Percentiles rank a stretch among this genome's conserved stretches.
Conservation (phyloP, 2,113 vertebrate genomes). For the Trinectes maculatus region DNA sequence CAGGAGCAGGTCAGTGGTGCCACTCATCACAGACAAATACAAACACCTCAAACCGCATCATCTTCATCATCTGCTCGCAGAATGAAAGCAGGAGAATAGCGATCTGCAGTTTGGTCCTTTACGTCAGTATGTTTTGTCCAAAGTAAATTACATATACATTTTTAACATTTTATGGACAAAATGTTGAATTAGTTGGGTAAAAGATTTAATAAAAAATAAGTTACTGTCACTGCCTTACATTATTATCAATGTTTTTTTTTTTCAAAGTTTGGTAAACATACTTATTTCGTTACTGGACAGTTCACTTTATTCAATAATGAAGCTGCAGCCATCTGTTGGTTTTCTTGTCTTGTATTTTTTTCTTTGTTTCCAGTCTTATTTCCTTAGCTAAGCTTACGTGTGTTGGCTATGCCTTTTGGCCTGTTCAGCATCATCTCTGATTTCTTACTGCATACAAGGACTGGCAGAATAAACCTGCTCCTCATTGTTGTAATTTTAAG, state of each 20-base stretch:
- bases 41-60: not conserved
- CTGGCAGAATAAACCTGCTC: not conserved
- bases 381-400: not conserved
- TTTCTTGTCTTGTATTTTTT: not conserved
- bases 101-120: too few relatives aligned
- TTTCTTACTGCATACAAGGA: not conserved
- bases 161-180: not conserved
- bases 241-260: too few relatives aligned
- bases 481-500: not conserved
- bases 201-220: too few relatives aligned
- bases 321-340: not conserved
- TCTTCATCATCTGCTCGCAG: too few relatives aligned
- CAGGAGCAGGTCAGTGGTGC: conserved; percentile 78
- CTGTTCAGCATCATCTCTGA: not conserved
- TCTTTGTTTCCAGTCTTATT: not conserved
- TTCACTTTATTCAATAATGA: too few relatives aligned
- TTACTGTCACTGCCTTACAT: too few relatives aligned
- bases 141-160: too few relatives aligned
- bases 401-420: not conserved
- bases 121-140: too few relatives aligned
- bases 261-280: not conserved
- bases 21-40: not conserved
- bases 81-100: too few relatives aligned
- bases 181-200: not conserved
- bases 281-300: not conserved